A percentile compares a stretch with the other conserved stretches of the same genome.
These are phyloP conservation scores for Eunapius fragilis DNA, from an alignment of 37 sponge, comb jelly and placozoan genomes.

Conservation along the genomic window DNA sequence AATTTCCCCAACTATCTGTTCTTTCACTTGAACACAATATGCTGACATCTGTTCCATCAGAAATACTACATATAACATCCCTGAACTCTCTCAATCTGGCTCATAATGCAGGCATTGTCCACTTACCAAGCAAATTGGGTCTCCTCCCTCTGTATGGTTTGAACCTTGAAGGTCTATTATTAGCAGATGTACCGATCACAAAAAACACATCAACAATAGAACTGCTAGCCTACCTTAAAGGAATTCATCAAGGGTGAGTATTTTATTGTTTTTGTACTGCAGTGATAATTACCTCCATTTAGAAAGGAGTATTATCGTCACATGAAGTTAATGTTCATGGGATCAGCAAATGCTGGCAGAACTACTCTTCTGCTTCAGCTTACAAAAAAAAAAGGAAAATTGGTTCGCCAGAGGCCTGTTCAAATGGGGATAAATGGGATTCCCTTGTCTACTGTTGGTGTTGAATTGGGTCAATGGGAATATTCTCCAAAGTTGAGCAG, in stretches of 20 bases:
- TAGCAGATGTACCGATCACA: conserved; percentile 34
- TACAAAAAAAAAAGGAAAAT: conserved; percentile 65
- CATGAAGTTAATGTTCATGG: conserved; percentile 92
- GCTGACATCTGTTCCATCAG: conserved; percentile 42
- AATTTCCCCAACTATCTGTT: conserved; percentile 60
- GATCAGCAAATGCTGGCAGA: conserved; percentile 75
- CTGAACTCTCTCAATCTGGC: conserved; percentile 73
- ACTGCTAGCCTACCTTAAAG: conserved; percentile 60
- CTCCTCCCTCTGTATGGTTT: conserved; percentile 50
- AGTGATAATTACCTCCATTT: too few species aligned
- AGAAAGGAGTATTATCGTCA: conserved; percentile 84
- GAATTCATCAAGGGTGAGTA: conserved; percentile 66
- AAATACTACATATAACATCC: conserved; percentile 52
- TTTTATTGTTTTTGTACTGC: not conserved
- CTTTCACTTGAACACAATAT: conserved; percentile 54
- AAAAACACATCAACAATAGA: not conserved
- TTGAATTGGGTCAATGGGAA: conserved; percentile 82
- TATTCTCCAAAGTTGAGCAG: conserved; percentile 53
- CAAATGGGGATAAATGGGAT: not conserved
- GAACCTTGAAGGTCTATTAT: conserved; percentile 41
- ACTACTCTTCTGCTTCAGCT: conserved; percentile 71
- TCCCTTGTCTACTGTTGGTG: conserved; percentile 76
- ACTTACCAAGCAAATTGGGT: conserved; percentile 67
- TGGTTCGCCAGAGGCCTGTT: conserved; percentile 22
- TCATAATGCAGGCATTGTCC: conserved; percentile 70